Evolutionary conservation across 2,113 vertebrate genomes (phyloP), one percentile per base, ranked within the genome.

Genomic region (Proterorhinus semilunaris): DNA sequence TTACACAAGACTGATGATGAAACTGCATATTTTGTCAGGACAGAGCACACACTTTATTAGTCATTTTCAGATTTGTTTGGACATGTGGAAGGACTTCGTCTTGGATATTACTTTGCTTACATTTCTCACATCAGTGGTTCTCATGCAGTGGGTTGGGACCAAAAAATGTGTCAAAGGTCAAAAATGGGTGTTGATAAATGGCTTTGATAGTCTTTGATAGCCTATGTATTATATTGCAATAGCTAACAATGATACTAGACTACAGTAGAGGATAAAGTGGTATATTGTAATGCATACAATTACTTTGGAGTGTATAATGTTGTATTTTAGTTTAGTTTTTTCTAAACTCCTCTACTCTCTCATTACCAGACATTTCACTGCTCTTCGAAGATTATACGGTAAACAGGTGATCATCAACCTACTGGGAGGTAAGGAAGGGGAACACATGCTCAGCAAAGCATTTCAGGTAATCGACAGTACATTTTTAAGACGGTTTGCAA

Each of bases 401-500:
- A 97, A 96, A 62, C 97, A 99, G 90, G 95, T 97, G 75, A 94
- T 98, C 87, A 94, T 98, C 71, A 99, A 99, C 88, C 92, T 99
- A 74, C 95, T 99, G 42, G 96, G 98, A 16, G 93, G 95, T 69
- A 99, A 99, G 87, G 98, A 99, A 91, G 97, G 97, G 3, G 98
- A 99, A 75, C 93, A 98, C 83, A 99, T 99, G 97, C 96, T 99
- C 48, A 98, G 97, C 85, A 99, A 98, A 92, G 96, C 96, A 10
- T 99, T 99, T 88, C 96, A 98, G 93, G 98, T 98, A 79, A 89
- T 4, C 13, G 74, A 15, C 36, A 1, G 0, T 7, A 43, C 16
- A 46, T 61, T 54, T 45, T 11, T 17, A 57, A 21, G 51, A 44
- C 1, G 13, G 27, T 44, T n/a, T 9, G 12, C 36, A 61, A 44